Base-by-base conservation (phyloP, 2,888 invertebrate species). In the Hyles lineata region DNA sequence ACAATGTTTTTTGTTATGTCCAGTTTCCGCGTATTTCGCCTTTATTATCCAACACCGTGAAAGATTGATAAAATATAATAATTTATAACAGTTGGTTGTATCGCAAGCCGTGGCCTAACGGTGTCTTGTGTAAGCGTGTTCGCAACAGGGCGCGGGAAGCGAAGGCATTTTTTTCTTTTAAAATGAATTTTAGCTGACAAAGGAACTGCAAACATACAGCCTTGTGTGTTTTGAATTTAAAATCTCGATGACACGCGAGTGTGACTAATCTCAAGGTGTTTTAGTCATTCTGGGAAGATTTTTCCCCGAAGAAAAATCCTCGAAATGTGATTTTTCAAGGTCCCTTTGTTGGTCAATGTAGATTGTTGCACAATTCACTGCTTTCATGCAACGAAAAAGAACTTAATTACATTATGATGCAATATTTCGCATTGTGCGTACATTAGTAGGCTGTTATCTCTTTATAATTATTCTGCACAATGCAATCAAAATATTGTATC, bases 1-100 rank as follows among this genome's bases (percentile, higher is more conserved):
- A 17, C 67, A 8, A 23, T 50, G 23, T 5, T 67, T 67, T 50
- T 63, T 43, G n/a, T 21, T 43, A 21, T 35, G 17, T 23, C 50
- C 17, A 50, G 67, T 67, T 67, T 67, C 67, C 67, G 67, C 43
- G 50, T 67, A 50, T 67, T 67, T 67, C 67, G 43, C n/a, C 55
- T 50, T 23, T 43, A 11, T 63, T 43, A 50, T 23, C 6, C 23
- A 67, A 23, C 23, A 50, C 15, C 50, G 67, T 43, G 11, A 63
- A 63, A 8, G 23, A 63, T 50, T 67, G 67, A 43, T 50, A 43
- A 21, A 50, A 43, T 15, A 17, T 67, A 67, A 23, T 23, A 50
- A 62, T 61, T 35, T 35, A 50, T 23, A 17, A 23, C 23, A 17
- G 67, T 21, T 62, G 19, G 43, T 63, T 29, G 32, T 62, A 62